phyloP scores from a whole-genome alignment of 2,113 vertebrate genomes.

The Nettapus auritus region DNA sequence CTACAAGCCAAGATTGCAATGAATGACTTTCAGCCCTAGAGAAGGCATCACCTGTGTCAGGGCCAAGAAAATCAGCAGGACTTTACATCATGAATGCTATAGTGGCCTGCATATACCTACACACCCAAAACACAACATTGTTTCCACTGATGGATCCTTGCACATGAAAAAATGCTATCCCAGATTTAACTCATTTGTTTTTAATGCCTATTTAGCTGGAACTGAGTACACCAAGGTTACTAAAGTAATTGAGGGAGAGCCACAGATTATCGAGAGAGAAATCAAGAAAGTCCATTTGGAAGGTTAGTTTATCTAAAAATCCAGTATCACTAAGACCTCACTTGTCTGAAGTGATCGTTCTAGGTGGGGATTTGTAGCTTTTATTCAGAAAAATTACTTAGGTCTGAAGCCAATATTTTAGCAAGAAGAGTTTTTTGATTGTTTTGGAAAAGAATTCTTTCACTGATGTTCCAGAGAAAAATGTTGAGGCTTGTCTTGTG shows the following conservation, averaged over 20 bases:
- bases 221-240: conserved; percentile 71
- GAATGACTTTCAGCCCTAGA: not conserved
- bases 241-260: conserved; percentile 73
- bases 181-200: conserved; percentile 49
- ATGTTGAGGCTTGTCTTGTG: not conserved
- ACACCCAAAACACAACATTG: not conserved
- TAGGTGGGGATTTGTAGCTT: not conserved
- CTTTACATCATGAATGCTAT: not conserved
- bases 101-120: not conserved
- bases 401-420: not conserved
- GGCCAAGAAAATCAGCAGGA: not conserved
- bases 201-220: conserved; percentile 63
- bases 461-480: not conserved
- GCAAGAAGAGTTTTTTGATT: not conserved
- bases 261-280: conserved; percentile 68
- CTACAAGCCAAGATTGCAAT: not conserved
- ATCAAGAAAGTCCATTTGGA: conserved; percentile 69
- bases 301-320: conserved; percentile 68
- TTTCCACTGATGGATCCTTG: not conserved
- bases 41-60: not conserved
- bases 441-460: not conserved
- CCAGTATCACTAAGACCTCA: not conserved
- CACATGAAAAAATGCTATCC: not conserved
- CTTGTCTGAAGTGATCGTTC: conserved; percentile 14
- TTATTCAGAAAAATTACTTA: not conserved